These are phyloP conservation scores for Columba guinea DNA, from an alignment of 2,797 vertebrate genomes.

Conservation along the genomic window DNA sequence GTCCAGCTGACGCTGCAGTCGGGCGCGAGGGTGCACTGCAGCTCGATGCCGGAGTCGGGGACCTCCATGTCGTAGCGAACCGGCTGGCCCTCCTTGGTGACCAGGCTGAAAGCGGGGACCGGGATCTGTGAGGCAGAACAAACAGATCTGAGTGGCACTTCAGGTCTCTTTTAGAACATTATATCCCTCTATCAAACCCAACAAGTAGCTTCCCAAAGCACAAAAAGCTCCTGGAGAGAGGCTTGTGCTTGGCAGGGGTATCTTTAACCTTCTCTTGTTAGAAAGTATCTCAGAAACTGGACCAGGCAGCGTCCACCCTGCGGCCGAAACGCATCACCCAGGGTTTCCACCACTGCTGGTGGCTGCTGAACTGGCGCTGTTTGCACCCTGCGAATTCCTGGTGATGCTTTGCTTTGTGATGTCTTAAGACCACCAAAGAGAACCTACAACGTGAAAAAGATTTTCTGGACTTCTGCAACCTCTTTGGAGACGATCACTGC, in stretches of 20 bases:
- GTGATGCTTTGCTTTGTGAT: not conserved
- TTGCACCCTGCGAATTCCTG: not conserved
- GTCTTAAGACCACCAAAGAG: not conserved
- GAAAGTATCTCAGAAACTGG: not conserved
- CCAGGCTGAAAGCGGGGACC: slow-evolving; percentile 89
- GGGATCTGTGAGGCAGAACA: slow-evolving; percentile 82
- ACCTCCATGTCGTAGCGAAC: slow-evolving; percentile 87
- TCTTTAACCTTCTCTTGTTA: not conserved
- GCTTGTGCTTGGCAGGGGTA: not conserved
- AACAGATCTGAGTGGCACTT: not conserved
- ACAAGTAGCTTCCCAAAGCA: not conserved
- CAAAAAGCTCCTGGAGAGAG: not conserved
- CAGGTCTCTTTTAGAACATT: not conserved
- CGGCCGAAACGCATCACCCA: accelerated
- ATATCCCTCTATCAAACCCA: accelerated
- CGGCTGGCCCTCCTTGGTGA: slow-evolving; percentile 84
- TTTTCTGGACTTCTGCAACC: not conserved
- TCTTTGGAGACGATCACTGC: not conserved
- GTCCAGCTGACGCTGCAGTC: slow-evolving; percentile 85
- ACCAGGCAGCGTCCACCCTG: not conserved
- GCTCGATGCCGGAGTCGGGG: slow-evolving; percentile 86
- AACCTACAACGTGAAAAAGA: not conserved
- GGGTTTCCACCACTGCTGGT: not conserved
- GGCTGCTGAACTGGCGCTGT: not conserved
- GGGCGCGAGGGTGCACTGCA: slow-evolving; percentile 88